These are phyloP conservation scores for Cyclura pinguis DNA, from an alignment of 2,797 vertebrate genomes.

Conservation along the genomic window DNA sequence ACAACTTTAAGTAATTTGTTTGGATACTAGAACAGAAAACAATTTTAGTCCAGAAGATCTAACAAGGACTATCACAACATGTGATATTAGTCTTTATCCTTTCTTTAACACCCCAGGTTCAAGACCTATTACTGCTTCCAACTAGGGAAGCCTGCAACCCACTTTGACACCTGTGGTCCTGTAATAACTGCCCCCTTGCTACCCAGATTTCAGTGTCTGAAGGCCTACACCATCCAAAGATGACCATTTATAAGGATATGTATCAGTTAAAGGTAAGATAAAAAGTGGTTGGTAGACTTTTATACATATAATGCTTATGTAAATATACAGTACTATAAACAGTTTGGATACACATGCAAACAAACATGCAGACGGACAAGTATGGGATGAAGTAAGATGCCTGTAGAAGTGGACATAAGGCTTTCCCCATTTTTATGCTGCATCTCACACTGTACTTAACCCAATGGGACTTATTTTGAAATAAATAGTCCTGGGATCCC, in stretches of 20 bases:
- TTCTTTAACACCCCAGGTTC: neutral
- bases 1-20: neutral
- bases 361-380: no score
- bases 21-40: neutral
- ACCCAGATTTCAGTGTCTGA: neutral
- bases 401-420: neutral
- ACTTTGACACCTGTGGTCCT: neutral
- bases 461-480: neutral
- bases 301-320: neutral
- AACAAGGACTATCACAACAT: neutral
- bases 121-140: neutral
- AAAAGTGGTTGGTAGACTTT: neutral
- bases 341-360: no score
- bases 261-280: neutral
- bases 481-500: neutral
- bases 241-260: neutral
- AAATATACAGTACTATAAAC: no score
- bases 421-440: neutral
- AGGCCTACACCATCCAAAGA: neutral
- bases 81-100: neutral
- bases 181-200: neutral
- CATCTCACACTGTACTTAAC: slow-evolving; percentile 1
- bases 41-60: neutral
- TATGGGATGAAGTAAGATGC: neutral
- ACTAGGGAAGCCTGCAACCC: neutral